Evolutionary conservation across 2,797 vertebrate genomes (phyloP).

Genomic region (Eremophila alpestris): DNA sequence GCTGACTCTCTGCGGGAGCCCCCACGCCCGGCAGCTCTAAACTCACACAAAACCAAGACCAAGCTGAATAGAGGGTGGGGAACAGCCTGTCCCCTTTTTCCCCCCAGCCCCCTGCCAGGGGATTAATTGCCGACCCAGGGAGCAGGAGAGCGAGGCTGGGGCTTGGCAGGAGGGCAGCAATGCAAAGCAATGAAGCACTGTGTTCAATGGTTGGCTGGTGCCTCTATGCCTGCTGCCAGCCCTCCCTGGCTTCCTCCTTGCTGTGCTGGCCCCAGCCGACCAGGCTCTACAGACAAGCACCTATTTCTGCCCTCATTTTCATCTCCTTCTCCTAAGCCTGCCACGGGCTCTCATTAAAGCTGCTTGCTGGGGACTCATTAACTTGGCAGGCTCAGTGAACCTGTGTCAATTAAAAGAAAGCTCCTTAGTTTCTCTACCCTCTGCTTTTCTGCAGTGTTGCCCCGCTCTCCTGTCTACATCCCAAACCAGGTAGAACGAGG

Average conservation of each 20-base stretch:
- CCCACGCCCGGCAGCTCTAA: not conserved
- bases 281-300: not conserved
- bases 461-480: not conserved
- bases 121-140: not conserved
- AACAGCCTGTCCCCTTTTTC: not conserved
- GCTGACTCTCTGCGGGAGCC: not conserved
- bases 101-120: not conserved
- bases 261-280: not conserved
- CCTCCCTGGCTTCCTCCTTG: not conserved
- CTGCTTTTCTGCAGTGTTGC: not conserved
- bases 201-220: not conserved
- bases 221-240: not conserved
- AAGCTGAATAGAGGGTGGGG: not conserved
- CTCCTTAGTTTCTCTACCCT: conserved; percentile 5
- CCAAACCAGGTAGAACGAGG: not conserved
- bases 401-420: conserved; percentile 42
- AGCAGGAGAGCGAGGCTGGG: not conserved
- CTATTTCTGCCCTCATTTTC: conserved; percentile 44
- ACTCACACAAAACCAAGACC: not conserved
- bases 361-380: conserved; percentile 49
- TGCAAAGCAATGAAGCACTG: not conserved
- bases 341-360: conserved; percentile 11
- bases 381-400: conserved; percentile 49
- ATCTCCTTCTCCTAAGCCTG: conserved; percentile 10
- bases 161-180: not conserved